Evolutionary conservation across 2,888 invertebrate genomes (phyloP).

Genomic region (Leptinotarsa tumamoca): DNA sequence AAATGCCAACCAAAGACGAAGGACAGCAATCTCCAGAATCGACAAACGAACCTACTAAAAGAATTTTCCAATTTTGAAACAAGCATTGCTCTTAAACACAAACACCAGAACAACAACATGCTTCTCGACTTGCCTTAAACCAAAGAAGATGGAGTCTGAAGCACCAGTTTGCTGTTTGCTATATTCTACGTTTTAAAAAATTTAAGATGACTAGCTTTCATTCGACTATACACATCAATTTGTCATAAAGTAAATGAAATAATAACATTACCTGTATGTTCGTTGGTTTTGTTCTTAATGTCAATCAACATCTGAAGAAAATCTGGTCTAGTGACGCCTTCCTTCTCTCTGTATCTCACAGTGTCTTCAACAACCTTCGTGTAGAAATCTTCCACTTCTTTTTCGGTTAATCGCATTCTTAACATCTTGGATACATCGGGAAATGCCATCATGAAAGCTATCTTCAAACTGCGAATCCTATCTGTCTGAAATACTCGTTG

Average conservation of each 20-base stretch:
- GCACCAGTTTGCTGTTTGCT: too few species aligned
- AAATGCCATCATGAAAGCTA: background rate
- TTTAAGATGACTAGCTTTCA: too few species aligned
- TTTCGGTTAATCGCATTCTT: background rate
- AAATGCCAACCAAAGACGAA: too few species aligned
- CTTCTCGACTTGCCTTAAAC: too few species aligned
- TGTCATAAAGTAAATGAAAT: conserved; percentile 13
- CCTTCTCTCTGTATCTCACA: background rate
- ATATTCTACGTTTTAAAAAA: too few species aligned
- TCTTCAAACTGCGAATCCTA: background rate
- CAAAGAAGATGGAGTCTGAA: too few species aligned
- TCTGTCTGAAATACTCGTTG: background rate
- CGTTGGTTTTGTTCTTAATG: conserved; percentile 16
- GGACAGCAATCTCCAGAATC: too few species aligned
- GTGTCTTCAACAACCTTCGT: conserved; percentile 21
- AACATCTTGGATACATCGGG: background rate
- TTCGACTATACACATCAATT: too few species aligned
- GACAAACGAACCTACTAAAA: too few species aligned
- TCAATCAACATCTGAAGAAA: conserved; percentile 22
- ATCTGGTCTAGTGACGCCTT: background rate
- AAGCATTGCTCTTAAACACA: too few species aligned
- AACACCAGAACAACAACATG: too few species aligned
- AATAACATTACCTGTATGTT: background rate
- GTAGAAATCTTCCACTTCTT: conserved; percentile 8
- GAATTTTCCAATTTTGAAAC: too few species aligned